Percentiles rank a stretch among this genome's conserved stretches.
These are phyloP conservation scores for Phaedon cochleariae DNA, from an alignment of 2,888 invertebrate species.

Conservation along the genomic window DNA sequence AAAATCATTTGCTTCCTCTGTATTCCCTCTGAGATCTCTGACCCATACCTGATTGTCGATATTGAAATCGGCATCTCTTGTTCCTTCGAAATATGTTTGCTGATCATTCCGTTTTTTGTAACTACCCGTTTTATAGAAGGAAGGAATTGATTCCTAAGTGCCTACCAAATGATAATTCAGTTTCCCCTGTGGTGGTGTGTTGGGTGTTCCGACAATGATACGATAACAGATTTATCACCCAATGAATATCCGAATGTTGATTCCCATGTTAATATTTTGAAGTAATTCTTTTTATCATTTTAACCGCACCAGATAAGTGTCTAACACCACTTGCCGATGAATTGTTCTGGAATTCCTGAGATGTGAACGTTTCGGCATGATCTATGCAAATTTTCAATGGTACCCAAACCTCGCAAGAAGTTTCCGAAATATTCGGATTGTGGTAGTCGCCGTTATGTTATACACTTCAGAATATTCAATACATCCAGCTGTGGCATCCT, in stretches of 20 bases:
- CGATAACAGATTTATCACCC: not conserved
- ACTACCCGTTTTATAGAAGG: slow-evolving; percentile 1
- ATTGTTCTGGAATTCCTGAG: not conserved
- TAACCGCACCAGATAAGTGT: not conserved
- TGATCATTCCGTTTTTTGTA: not conserved
- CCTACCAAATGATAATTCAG: not conserved
- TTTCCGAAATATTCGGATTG: slow-evolving; percentile 10
- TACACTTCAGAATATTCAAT: slow-evolving; percentile 12
- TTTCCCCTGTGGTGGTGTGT: slow-evolving; percentile 7
- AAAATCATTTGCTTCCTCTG: too few relatives aligned
- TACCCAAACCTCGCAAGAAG: slow-evolving; percentile 11
- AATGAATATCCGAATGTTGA: not conserved
- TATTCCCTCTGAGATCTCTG: not conserved
- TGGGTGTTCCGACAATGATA: slow-evolving; percentile 2
- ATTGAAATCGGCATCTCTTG: not conserved
- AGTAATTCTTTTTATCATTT: not conserved
- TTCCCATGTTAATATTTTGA: not conserved
- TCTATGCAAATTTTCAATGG: not conserved
- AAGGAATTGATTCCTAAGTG: not conserved
- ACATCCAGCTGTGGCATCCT: slow-evolving; percentile 17
- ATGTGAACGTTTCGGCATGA: slow-evolving; percentile 2
- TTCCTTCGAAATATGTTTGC: not conserved
- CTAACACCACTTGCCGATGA: not conserved
- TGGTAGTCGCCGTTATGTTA: slow-evolving; percentile 1
- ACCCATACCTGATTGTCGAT: not conserved